A percentile compares a stretch with the other conserved stretches of the same genome.
These are phyloP conservation scores for Embidobia sp. DNA, from an alignment of 2,888 invertebrate genomes.

Conservation along the genomic window DNA sequence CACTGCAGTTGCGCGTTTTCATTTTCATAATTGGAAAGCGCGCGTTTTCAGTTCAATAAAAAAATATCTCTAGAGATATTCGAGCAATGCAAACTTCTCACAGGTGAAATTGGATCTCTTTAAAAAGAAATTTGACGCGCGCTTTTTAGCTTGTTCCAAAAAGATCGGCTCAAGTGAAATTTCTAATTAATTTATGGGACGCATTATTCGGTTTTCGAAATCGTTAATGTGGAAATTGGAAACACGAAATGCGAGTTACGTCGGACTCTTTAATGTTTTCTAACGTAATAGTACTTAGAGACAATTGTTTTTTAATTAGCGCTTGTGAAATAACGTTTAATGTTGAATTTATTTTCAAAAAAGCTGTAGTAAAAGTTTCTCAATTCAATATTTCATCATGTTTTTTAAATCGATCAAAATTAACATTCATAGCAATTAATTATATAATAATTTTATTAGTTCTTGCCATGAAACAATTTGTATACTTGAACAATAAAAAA, in stretches of 20 bases:
- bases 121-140: slow-evolving; percentile 38
- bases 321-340: no score
- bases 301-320: no score
- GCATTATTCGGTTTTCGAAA: slow-evolving; percentile 16
- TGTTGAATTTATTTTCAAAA: no score
- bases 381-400: not conserved
- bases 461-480: no score
- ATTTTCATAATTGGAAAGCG: slow-evolving; percentile 41
- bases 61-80: slow-evolving; percentile 31
- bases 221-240: slow-evolving; percentile 8
- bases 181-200: slow-evolving; percentile 32
- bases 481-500: no score
- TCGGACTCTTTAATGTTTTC: no score
- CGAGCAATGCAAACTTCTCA: slow-evolving; percentile 27
- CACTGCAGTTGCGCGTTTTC: slow-evolving; percentile 9
- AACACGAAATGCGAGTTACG: no score
- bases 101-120: slow-evolving; percentile 48
- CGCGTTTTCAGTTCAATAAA: slow-evolving; percentile 21
- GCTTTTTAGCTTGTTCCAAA: slow-evolving; percentile 27
- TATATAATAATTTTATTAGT: no score
- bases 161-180: slow-evolving; percentile 29
- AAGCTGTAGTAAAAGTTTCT: no score
- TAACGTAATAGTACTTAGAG: no score
- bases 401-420: no score
- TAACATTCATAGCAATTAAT: no score